Percentiles rank a stretch among this genome's conserved stretches.
These are phyloP conservation scores for Ceratoteleas bidentatus DNA, from an alignment of 1,140 invertebrate genomes.

Conservation along the genomic window DNA sequence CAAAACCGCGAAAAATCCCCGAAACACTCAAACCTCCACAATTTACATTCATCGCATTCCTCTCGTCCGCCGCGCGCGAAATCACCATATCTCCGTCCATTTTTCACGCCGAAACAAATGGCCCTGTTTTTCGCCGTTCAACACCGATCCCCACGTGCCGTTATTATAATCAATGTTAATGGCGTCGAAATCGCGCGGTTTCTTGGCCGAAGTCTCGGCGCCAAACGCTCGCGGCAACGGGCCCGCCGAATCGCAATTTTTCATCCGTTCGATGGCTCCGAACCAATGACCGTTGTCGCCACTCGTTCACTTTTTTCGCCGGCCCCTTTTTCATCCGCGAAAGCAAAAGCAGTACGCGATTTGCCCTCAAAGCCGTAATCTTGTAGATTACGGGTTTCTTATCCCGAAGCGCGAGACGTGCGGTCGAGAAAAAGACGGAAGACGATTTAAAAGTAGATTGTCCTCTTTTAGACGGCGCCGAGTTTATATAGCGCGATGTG, in stretches of 20 bases:
- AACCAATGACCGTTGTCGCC: slow-evolving; percentile 39
- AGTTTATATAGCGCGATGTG: slow-evolving; percentile 63
- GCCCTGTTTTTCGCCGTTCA: slow-evolving; percentile 5
- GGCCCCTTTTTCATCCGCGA: slow-evolving; percentile 57
- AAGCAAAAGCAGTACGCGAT: slow-evolving; percentile 62
- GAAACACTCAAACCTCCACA: no score
- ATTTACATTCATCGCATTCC: no score
- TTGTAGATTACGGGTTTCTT: slow-evolving; percentile 67
- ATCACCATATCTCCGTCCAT: neutral
- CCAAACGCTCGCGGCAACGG: slow-evolving; percentile 9
- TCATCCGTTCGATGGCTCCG: slow-evolving; percentile 45
- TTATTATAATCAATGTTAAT: slow-evolving; percentile 48
- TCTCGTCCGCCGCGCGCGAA: neutral
- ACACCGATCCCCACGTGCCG: slow-evolving; percentile 2
- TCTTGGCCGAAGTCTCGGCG: slow-evolving; percentile 21
- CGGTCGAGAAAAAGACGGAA: slow-evolving; percentile 52
- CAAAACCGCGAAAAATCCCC: no score
- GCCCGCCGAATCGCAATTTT: slow-evolving; percentile 39
- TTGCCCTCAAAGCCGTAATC: slow-evolving; percentile 64
- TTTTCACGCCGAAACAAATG: slow-evolving; percentile 9
- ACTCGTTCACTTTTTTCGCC: slow-evolving; percentile 21
- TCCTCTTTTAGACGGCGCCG: slow-evolving; percentile 51
- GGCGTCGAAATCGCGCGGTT: slow-evolving; percentile 23
- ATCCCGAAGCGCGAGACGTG: slow-evolving; percentile 43
- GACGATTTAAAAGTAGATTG: slow-evolving; percentile 65